Percentiles rank a stretch among this genome's conserved stretches.
These are phyloP conservation scores for Psephotus haematonotus DNA, from an alignment of 2,113 vertebrate genomes.

Conservation along the genomic window DNA sequence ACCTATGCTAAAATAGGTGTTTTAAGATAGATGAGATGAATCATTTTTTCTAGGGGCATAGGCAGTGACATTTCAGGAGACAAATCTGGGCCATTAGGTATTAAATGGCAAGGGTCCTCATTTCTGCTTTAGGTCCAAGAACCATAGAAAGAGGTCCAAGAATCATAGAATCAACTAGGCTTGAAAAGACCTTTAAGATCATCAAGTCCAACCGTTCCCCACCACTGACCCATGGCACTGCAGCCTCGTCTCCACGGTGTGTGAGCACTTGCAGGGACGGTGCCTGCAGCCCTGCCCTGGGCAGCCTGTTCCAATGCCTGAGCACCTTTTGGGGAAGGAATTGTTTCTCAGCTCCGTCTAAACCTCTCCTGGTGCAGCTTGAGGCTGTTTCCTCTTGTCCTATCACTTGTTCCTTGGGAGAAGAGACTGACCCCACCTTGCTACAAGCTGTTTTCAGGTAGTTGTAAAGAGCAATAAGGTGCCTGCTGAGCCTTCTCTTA, in stretches of 20 bases:
- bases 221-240: neutral
- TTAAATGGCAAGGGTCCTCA: neutral
- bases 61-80: neutral
- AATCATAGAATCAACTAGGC: neutral
- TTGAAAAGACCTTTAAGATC: neutral
- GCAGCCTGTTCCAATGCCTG: neutral
- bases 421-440: neutral
- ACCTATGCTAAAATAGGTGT: neutral
- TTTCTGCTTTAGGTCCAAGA: neutral
- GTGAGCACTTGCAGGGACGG: neutral
- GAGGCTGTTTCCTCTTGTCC: neutral
- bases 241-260: neutral
- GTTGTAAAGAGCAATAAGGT: neutral
- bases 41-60: neutral
- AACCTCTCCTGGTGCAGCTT: neutral
- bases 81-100: neutral
- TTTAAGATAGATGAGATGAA: neutral
- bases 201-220: neutral
- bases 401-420: neutral
- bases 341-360: neutral
- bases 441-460: neutral
- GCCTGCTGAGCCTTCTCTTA: neutral
- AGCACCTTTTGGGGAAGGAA: neutral
- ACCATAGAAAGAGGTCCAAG: neutral
- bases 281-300: neutral